Percentiles rank a stretch among this genome's conserved stretches.
These are phyloP conservation scores for Pachymerium ferrugineum DNA, from an alignment of 2,888 invertebrate genomes.

Conservation along the genomic window DNA sequence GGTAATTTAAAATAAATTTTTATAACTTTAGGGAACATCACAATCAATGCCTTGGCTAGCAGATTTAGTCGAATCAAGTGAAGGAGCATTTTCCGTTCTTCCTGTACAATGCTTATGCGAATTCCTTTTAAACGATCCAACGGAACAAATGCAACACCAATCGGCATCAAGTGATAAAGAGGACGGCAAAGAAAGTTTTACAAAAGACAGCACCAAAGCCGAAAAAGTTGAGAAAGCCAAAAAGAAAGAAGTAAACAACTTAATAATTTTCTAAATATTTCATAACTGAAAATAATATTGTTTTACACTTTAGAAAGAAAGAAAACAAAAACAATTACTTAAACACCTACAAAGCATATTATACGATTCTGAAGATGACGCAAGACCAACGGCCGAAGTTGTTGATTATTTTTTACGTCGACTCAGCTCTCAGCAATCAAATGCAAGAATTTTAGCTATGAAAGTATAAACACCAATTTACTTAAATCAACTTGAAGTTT, in stretches of 20 bases:
- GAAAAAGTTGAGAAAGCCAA: conserved; percentile 48
- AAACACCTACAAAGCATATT: conserved; percentile 58
- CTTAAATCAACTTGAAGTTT: background rate
- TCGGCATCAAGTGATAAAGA: conserved; percentile 38
- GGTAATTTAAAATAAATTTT: background rate
- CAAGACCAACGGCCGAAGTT: conserved; percentile 67
- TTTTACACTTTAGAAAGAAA: conserved; percentile 54
- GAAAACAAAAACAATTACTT: conserved; percentile 70
- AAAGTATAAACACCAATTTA: no score
- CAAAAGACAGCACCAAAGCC: conserved; percentile 54
- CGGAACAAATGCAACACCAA: conserved; percentile 34
- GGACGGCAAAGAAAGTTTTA: conserved; percentile 51
- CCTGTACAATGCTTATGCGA: conserved; percentile 98
- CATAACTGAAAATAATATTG: no score
- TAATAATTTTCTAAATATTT: background rate
- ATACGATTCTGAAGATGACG: conserved; percentile 51
- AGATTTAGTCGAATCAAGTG: conserved; percentile 84
- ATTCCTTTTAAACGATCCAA: conserved; percentile 63
- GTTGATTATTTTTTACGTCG: conserved; percentile 82
- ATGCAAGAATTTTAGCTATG: conserved; percentile 70
- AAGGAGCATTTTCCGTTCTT: conserved; percentile 77
- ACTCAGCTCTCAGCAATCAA: conserved; percentile 72
- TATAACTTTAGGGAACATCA: conserved; percentile 51
- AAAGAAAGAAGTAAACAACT: conserved; percentile 40
- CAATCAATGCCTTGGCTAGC: conserved; percentile 97